Evolutionary conservation across 2,797 vertebrate genomes (phyloP).

Genomic region (Eremophila alpestris): DNA sequence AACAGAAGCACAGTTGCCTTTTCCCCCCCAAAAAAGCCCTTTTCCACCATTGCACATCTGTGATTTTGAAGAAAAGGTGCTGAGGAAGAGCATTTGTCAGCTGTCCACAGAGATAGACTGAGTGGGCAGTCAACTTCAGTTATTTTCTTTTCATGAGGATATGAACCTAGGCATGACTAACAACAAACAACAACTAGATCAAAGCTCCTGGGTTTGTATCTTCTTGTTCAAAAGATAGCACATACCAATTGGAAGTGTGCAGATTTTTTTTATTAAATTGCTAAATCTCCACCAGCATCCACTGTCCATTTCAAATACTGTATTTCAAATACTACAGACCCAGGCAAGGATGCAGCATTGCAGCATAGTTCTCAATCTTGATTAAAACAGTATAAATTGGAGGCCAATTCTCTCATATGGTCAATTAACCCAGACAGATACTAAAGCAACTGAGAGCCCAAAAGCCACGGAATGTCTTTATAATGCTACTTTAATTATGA

Average conservation of each 20-base stretch:
- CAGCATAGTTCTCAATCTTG: background rate
- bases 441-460: background rate
- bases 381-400: background rate
- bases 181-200: background rate
- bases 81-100: background rate
- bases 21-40: accelerated
- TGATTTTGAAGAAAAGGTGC: background rate
- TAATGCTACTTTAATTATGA: background rate
- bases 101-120: background rate
- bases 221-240: background rate
- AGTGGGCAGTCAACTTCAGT: background rate
- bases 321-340: background rate
- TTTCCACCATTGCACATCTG: background rate
- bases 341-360: background rate
- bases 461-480: background rate
- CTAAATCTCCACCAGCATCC: background rate
- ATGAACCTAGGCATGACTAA: background rate
- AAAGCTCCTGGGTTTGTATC: background rate
- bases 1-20: background rate
- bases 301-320: background rate
- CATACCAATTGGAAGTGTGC: background rate
- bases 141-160: background rate
- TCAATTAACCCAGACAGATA: background rate
- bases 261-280: background rate
- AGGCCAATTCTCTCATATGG: background rate